Percentiles rank a stretch among this genome's conserved stretches.
Evolutionary conservation across 2,888 invertebrate species (phyloP).

Genomic region (Watsonalla binaria): DNA sequence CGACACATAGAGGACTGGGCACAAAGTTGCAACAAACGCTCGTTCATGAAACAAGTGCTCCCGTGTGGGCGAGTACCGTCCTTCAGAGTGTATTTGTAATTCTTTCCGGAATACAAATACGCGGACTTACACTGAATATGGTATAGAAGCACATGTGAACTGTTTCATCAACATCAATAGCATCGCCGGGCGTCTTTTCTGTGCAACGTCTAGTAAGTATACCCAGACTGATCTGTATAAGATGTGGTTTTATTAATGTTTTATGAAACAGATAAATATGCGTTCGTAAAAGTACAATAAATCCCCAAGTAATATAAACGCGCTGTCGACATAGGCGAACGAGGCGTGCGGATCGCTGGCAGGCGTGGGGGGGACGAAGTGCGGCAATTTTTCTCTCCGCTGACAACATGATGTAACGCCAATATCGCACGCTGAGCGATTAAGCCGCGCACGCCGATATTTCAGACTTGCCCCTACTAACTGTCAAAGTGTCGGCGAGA

Average conservation of each 20-base stretch:
- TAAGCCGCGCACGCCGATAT: conserved; percentile 77
- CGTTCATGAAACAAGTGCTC: no score
- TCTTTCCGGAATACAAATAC: no score
- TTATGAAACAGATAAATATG: conserved; percentile 56
- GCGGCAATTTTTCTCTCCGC: conserved; percentile 76
- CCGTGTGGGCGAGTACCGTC: no score
- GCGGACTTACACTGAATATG: background rate
- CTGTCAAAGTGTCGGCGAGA: conserved; percentile 71
- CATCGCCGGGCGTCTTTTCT: background rate
- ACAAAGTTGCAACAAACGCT: no score
- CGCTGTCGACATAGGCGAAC: conserved; percentile 60
- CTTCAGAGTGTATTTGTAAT: no score
- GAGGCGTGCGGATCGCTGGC: conserved; percentile 39
- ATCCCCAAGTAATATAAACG: conserved; percentile 71
- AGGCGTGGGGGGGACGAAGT: conserved; percentile 40
- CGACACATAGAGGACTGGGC: no score
- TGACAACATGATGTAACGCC: conserved; percentile 79
- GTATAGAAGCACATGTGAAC: background rate
- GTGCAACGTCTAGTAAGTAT: background rate
- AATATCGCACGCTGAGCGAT: conserved; percentile 78
- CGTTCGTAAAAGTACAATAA: conserved; percentile 71
- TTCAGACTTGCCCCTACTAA: conserved; percentile 77
- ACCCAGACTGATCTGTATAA: conserved; percentile 2
- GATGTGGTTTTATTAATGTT: conserved; percentile 27
- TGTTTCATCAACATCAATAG: background rate